Base-by-base conservation (phyloP, 2,888 invertebrate genomes). In the Diarsia rubi region DNA sequence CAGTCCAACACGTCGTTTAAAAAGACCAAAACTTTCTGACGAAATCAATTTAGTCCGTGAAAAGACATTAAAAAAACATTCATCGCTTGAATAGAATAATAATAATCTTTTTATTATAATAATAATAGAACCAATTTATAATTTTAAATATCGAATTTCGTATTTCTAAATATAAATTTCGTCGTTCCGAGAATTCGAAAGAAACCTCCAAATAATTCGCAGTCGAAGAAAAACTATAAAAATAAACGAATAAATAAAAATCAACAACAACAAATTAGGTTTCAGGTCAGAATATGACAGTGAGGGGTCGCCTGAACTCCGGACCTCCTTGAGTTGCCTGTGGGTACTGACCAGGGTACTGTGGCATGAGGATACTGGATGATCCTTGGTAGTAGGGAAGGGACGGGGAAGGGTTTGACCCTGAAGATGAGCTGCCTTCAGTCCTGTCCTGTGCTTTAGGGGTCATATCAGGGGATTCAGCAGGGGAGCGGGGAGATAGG, bases 221-320 rank as follows among this genome's bases (percentile, higher is more conserved):
- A 69, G 82, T 81, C 79, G 81, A 85, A 88, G 81, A 85, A 88
- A 82, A 86, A 86, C 75, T 84, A 82, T 83, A 81, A 88, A 88
- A 86, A 87, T 85, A 79, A 88, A 86, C 81, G 76, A 88, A 87
- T 76, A 86, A 88, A 88, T 81, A 85, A 86, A 81, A 75, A 82
- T 84, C 86, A 89, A 87, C 86, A 87, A 85, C 79, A 88, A 88
- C 83, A 76, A 78, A 71, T 88, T 93, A 95, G 57, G 88, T 91
- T 90, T 98, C 98, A 97, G 98, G 98, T 98, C 98, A 98, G 97
- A 98, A 98, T 97, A 98, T 98, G 88, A 98, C 98, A 67, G 98
- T 98, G 27, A 98, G 94, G 2, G 98, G 98, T 91, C 98, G 97
- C 88, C 98, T 95, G 92, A 98, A 98, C 92, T 98, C 98, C 63